Evolutionary conservation across 1,140 invertebrate genomes (phyloP), one percentile per base, ranked within the genome.

Genomic region (Drosophila ambigua): DNA sequence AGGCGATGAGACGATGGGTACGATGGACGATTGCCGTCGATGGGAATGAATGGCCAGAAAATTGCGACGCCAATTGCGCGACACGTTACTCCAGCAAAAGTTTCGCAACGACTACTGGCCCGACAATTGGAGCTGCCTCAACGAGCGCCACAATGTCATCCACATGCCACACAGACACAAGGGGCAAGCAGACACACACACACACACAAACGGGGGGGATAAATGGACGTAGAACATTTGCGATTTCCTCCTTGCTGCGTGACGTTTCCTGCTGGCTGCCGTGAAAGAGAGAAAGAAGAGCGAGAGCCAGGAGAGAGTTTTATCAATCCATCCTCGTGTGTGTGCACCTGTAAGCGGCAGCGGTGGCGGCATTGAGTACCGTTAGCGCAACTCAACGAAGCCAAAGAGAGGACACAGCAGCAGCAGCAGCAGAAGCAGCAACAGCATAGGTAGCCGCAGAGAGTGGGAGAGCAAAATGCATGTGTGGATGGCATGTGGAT

Each of bases 11-110:
- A 44, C 59, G 62, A 60, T 46, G 31, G 11, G 16, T 2, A 20
- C 58, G 51, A 68, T 26, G 35, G 15, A 8, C 41, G 60, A 71
- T 46, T 39, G 57, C 46, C 44, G 72, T 35, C 45, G 59, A 76
- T 46, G 50, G 35, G 35, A 4, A 24, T 24, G 23, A 2, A 64
- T 73, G 57, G 81, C 57, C 54, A 57, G 69, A 72, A 72, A 39
- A 39, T 39, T 39, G 35, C 58, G 68, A 77, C 76, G 79, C 74
- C 73, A 81, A 81, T 78, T 71, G 68, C 78, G 82, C 77, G 74
- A 87, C 77, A 81, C 82, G 77, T 81, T 85, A 67, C 82, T 82
- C 74, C 82, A 88, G 74, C 82, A 88, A 82, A 85, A 85, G 82
- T 87, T 85, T 85, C 82, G 74, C 78, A 85, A 85, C 82, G 82